Base-by-base conservation (phyloP, 2,888 invertebrate genomes). In the Drosophila planitibia region DNA sequence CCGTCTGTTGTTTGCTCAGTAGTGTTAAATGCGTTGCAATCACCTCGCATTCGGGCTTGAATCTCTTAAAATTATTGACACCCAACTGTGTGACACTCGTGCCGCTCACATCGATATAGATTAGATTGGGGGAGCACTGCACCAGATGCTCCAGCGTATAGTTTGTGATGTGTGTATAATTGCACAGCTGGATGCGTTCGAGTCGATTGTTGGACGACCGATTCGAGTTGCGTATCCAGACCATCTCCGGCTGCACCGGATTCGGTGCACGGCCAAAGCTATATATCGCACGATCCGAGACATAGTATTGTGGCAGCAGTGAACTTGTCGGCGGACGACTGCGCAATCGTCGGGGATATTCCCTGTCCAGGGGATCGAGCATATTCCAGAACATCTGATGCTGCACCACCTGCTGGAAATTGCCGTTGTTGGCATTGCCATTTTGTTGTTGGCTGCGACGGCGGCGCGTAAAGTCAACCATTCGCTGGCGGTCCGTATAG, bases 101-200 rank as follows among this genome's bases (percentile, higher is more conserved):
- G 0, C 95, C 95, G 0, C 95, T 95, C 1, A 97, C 95, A 91
- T 97, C 96, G 0, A 97, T 90, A 32, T 93, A 93, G 10, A 93
- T 91, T 19, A 96, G 91, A 65, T 94, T 91, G 0, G 95, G 95
- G 0, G 96, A 95, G 0, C 95, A 95, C 0, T 94, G 94, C 0
- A 94, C 94, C 59, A 96, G 91, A 90, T 96, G 96, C 19, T 93
- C 91, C 25, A 96, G 89, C 54, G 95, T 95, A 9, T 94, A 92
- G 84, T 96, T 95, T 0, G 96, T 96, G 0, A 96, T 95, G 65
- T 94, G 93, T 7, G 94, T 93, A 84, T 95, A 96, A 6, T 96
- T 95, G 1, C 95, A 95, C 7, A 94, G 93, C 4, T 94, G 94
- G 0, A 96, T 85, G 0, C 94, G 92, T 59, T 94, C 93, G 0